Base-by-base conservation (phyloP, 2,888 invertebrate genomes). In the Apoda limacodes region DNA sequence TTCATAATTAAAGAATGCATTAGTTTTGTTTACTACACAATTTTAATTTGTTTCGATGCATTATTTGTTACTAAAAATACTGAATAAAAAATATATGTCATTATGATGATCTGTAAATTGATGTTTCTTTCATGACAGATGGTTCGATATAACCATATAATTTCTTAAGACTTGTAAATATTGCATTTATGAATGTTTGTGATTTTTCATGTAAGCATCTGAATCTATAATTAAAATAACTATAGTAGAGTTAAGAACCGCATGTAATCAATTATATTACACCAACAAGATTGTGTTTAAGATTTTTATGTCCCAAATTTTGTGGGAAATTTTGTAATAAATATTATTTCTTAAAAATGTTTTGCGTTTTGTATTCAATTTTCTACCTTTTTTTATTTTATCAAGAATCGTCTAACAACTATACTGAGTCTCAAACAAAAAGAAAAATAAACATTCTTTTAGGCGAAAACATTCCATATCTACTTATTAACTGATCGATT, bases 161-260 rank as follows among this genome's bases (percentile, higher is more conserved):
- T n/a, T 45, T 54, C 52, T 53, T 45, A 42, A 43, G 36, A 46
- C 51, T 32, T 75, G 72, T 76, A 75, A 71, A 76, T 75, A 75
- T 64, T 71, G 78, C 76, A 76, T 78, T 78, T 78, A 17, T 17
- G 70, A 55, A 60, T 50, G 51, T 70, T 69, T 72, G 72, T 72
- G 70, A 69, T 72, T 67, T 60, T 53, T 55, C 41, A 44, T 54
- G 47, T 67, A 60, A 58, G 55, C 53, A 48, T 53, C n/a, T n/a
- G n/a, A n/a, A n/a, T n/a, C n/a, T 17, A 17, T 17, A 17, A 17
- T 17, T 17, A 17, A 17, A 17, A 17, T 17, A 17, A 17, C 5
- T 6, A 6, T 5, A 17, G 17, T 17, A 17, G 17, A 6, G 7
- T 6, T 17, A 17, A 17, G 17, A 17, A 17, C 58, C 43, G 42